These are phyloP conservation scores for Galaxias olidus DNA, from an alignment of 2,797 vertebrate species.

Conservation along the genomic window DNA sequence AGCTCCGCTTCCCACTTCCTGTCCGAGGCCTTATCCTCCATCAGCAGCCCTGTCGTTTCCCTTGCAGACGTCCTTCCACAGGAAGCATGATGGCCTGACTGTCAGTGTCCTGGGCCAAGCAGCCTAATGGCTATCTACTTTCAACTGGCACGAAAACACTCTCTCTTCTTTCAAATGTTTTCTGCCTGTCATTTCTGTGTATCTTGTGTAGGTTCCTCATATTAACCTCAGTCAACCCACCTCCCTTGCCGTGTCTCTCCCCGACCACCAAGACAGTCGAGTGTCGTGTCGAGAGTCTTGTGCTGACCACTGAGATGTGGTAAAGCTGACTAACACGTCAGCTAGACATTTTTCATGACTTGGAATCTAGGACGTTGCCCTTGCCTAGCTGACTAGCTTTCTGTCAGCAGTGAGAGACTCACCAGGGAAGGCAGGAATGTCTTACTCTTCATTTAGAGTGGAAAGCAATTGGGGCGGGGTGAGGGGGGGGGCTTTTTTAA, in stretches of 20 bases:
- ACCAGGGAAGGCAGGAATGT: too few species aligned
- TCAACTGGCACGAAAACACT: too few species aligned
- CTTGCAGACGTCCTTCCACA: constrained; percentile 61
- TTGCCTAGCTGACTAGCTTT: constrained; percentile 36
- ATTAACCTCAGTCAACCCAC: constrained; percentile 14
- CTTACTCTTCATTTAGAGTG: too few species aligned
- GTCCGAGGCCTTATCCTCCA: constrained; percentile 64
- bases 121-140: neutral
- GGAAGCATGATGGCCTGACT: constrained; percentile 69
- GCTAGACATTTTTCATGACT: constrained; percentile 52
- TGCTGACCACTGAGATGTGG: constrained; percentile 53
- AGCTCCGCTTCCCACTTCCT: constrained; percentile 53
- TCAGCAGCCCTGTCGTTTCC: constrained; percentile 62
- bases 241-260: constrained; percentile 18
- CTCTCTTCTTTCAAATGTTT: neutral
- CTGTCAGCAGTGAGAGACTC: constrained; percentile 35
- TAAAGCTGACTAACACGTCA: constrained; percentile 35
- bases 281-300: constrained; percentile 8
- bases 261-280: constrained; percentile 28
- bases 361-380: constrained; percentile 42
- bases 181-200: too few species aligned
- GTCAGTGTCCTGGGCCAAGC: too few species aligned
- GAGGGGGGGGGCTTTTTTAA: too few species aligned
- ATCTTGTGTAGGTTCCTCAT: too few species aligned
- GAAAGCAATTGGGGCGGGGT: too few species aligned